Evolutionary conservation across 2,888 invertebrate species (phyloP), one percentile per base, ranked within the genome.

Genomic region (Melanophora roralis): DNA sequence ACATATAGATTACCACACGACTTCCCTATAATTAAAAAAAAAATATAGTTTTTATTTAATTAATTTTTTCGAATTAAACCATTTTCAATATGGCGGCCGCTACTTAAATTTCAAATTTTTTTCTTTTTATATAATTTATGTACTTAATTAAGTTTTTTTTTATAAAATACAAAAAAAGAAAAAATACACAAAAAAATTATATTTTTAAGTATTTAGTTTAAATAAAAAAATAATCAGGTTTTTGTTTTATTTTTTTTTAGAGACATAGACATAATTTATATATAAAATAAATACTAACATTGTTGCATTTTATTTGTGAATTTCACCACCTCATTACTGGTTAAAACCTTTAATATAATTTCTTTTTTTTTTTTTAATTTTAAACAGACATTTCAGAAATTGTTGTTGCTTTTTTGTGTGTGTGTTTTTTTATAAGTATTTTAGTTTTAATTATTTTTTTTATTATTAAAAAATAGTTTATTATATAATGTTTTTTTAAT

Each of bases 141-240:
- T 80, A 80, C 80, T 80, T 80, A 79, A 65, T 60, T 65, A 62
- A 76, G 59, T 59, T 23, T 38, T 51, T 69, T 60, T 53, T 38
- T 36, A 62, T 68, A n/a, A 59, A 57, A 45, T 6, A 27, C 3
- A 27, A 27, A 27, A 27, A 27, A 27, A 27, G n/a, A n/a, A 59
- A 57, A 45, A 3, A 27, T 5, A 27, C 3, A 27, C 3, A 27
- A 27, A 27, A 27, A 27, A 5, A 49, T 11, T 21, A 49, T 5
- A 5, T 49, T 19, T 21, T 49, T 59, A 36, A 65, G 62, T 73
- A 73, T 65, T 72, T 77, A 72, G 43, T 60, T 73, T 27, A 27
- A 27, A 45, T 67, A 74, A 68, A 62, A 62, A 40, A 60, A 47
- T 71, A 45, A 77, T 73, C 64, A 73, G 64, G 68, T 77, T 76